Evolutionary conservation across 2,113 vertebrate genomes (phyloP).

Genomic region (Tupaia chinensis): DNA sequence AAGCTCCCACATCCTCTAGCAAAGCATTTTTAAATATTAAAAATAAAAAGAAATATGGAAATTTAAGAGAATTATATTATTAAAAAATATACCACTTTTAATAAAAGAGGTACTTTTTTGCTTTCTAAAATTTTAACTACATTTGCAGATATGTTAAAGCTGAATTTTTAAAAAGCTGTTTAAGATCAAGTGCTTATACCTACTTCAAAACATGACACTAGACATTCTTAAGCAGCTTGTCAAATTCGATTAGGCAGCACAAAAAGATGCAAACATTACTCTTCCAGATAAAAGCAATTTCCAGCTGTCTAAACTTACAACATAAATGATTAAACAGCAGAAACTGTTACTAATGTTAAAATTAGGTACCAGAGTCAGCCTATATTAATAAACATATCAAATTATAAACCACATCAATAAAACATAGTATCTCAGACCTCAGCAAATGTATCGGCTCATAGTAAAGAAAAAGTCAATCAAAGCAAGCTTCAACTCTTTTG

Average conservation of each 20-base stretch:
- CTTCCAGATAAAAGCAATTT: slow-evolving; percentile 5
- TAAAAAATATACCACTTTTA: not conserved
- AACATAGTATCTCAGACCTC: not conserved
- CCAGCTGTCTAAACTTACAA: not conserved
- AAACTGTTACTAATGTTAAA: slow-evolving; percentile 48
- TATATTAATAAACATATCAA: slow-evolving; percentile 29
- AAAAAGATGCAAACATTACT: not conserved
- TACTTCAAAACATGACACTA: slow-evolving; percentile 24
- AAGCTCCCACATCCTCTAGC: no score
- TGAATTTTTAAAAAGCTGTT: slow-evolving; percentile 23
- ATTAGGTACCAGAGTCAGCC: not conserved
- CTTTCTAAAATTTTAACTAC: not conserved
- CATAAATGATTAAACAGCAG: slow-evolving; percentile 3
- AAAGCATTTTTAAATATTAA: not conserved
- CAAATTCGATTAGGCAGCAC: slow-evolving; percentile 11
- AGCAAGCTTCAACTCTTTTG: not conserved
- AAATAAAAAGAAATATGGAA: not conserved
- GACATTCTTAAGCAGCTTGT: not conserved
- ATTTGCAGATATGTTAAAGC: not conserved
- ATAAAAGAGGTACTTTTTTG: not conserved
- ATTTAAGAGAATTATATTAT: not conserved
- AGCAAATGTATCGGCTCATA: not conserved
- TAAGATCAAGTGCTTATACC: not conserved
- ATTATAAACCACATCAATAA: slow-evolving; percentile 24
- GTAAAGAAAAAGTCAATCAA: not conserved